Base-by-base conservation (phyloP, 2,888 invertebrate genomes). In the Blera fallax region DNA sequence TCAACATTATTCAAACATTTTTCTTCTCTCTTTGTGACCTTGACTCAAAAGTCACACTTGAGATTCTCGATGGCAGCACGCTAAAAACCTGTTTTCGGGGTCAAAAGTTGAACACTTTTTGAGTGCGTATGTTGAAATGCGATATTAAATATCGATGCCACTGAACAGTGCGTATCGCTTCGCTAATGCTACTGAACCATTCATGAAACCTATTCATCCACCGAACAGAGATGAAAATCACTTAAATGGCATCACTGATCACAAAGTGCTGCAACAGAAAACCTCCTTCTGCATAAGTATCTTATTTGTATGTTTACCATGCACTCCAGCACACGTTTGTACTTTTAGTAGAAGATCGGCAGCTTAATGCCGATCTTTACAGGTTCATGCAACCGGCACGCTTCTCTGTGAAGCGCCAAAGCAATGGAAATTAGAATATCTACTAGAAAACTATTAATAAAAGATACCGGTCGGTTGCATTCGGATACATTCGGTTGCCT, bases 401-500 rank as follows among this genome's bases (percentile, higher is more conserved):
- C 85, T 85, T 65, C 69, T 65, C 73, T 32, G 56, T 64, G 70
- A 74, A 76, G 74, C 84, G 80, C 80, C 84, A 70, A 80, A 81
- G 72, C 81, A 76, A 77, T 77, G 81, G 34, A 85, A 85, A 85
- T 85, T 85, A 85, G 85, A 85, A 85, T 85, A 85, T 81, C 76
- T 77, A 85, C 81, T 70, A 69, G 76, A 85, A 85, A 76, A 72
- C 85, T 81, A 85, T 85, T 85, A 85, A 85, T 85, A 85, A 85
- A 81, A 85, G 82, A 89, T 89, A 90, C 90, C 91, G 91, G 90
- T 91, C 91, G 90, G 91, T 90, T 90, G 91, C 91, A 90, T 91
- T 91, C 91, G 90, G 91, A 91, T 92, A 90, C 92, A 91, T 92
- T 91, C 90, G 91, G 91, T 90, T 91, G 91, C 92, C 90, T 91